Base-by-base conservation (phyloP, 2,888 invertebrate species). In the Apoda limacodes region DNA sequence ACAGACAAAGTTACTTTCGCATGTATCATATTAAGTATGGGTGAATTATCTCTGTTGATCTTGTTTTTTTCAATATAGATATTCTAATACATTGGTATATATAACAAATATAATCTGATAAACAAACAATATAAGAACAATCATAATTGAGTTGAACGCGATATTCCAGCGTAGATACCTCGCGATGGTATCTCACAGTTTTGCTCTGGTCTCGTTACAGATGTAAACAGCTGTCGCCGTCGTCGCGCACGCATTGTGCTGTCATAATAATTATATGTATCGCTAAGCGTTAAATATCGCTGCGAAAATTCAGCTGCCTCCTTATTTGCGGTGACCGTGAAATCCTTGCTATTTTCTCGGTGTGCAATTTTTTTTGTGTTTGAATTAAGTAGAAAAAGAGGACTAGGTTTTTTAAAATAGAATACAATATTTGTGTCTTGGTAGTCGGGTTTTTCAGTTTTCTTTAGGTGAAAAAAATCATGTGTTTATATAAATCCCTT, bases 251-350 rank as follows among this genome's bases (percentile, higher is more conserved):
- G 53, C 60, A 72, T 75, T 75, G 72, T 74, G 48, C 71, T 74
- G 74, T 74, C 74, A 72, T 71, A 65, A 71, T 66, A 69, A 71
- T 69, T 69, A 68, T 25, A 19, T 62, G 62, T 65, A 61, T 63
- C 57, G 46, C 55, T 43, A 56, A 60, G 66, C 65, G 66, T 55
- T 68, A 65, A 69, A 61, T 67, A 64, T 62, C 52, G 50, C 49
- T 36, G 48, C 47, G 48, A 55, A 51, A 57, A 51, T 52, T 52
- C 52, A 56, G 56, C 58, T 55, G 52, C 58, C 43, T 40, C 50
- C 37, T 48, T 61, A 32, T 55, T 37, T 53, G 38, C 42, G 40
- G 30, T 31, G 39, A 35, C 44, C 37, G 29, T 11, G 34, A 42
- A 45, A 39, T 37, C 40, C 43, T 43, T 38, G 24, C 27, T 27